Evolutionary conservation across 2,113 vertebrate genomes (phyloP), one percentile per base, ranked within the genome.

Genomic region (Puma concolor): DNA sequence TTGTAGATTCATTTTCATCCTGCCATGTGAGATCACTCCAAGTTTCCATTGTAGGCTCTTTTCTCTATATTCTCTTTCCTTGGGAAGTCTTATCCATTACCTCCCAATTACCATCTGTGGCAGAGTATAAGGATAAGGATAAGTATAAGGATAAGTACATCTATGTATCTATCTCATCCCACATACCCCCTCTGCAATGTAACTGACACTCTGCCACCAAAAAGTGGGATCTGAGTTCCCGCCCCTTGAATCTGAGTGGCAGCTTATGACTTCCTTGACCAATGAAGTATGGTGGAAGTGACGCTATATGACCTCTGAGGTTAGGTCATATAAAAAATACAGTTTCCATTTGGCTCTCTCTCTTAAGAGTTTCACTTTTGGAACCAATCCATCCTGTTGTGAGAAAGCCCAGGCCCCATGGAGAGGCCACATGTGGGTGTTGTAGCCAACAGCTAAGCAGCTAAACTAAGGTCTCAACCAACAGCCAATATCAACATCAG

Each of bases 401-500:
- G 44, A 94, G 81, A 44, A 88, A 91, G 50, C 88, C 60, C n/a
- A 54, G 36, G 84, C 71, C 41, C 74, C 44, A 77, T 27, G 48
- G 54, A 94, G 29, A 82, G 31, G 41, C 81, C 71, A 57, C 63
- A 84, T 85, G 74, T 90, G 81, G 83, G 67, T 80, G 31, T 38
- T 74, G 57, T 25, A 89, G 87, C 66, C 96, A 95, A 69, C 21
- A 89, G 44, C 50, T 77, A 79, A 87, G 72, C 82, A 69, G 60
- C 72, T 77, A 23, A 94, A 52, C 79, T 41, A 89, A 92, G 71
- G 50, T 64, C 94, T 94, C 77, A 76, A 64, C 25, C 93, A 71
- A 71, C 10, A 57, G 82, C 84, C 96, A 98, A 71, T 15, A 83
- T 93, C 85, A 96, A 96, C 64, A 96, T 83, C 81, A 76, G 76